phyloP scores from a whole-genome alignment of 2,888 invertebrate species.

The Agonopterix heracliana region DNA sequence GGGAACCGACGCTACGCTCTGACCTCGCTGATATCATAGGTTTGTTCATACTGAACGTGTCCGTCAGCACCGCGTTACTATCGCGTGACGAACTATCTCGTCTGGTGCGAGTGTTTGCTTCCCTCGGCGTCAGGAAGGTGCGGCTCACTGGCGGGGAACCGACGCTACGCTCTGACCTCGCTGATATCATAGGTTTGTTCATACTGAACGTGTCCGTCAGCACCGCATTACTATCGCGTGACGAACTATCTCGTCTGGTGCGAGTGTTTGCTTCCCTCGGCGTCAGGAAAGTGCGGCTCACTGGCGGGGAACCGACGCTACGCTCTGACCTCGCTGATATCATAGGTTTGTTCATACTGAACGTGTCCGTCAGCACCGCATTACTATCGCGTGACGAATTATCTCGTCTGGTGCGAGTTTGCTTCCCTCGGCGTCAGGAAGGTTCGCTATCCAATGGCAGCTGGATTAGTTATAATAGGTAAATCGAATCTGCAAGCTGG shows the following conservation, averaged over 20 bases:
- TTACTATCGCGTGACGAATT: conserved; percentile 91
- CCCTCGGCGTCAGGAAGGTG: conserved; percentile 93
- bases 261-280: conserved; percentile 91
- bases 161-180: too few relatives aligned
- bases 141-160: conserved; percentile 97
- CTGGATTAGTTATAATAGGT: too few relatives aligned
- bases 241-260: conserved; percentile 88
- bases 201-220: conserved; percentile 90
- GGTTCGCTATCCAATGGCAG: too few relatives aligned
- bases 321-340: conserved; percentile 91
- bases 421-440: conserved; percentile 93
- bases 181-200: too few relatives aligned
- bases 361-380: conserved; percentile 76
- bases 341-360: conserved; percentile 75
- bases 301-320: conserved; percentile 98
- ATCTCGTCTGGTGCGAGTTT: conserved; percentile 84
- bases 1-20: conserved; percentile 94
- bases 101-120: conserved; percentile 88
- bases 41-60: conserved; percentile 72
- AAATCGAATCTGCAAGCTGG: too few relatives aligned
- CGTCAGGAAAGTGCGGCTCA: conserved; percentile 93
- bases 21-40: conserved; percentile 91
- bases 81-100: conserved; percentile 87
- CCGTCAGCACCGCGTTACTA: conserved; percentile 84
- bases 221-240: conserved; percentile 82